phyloP scores from a whole-genome alignment of 2,888 invertebrate genomes.

The Sesamia inferens region DNA sequence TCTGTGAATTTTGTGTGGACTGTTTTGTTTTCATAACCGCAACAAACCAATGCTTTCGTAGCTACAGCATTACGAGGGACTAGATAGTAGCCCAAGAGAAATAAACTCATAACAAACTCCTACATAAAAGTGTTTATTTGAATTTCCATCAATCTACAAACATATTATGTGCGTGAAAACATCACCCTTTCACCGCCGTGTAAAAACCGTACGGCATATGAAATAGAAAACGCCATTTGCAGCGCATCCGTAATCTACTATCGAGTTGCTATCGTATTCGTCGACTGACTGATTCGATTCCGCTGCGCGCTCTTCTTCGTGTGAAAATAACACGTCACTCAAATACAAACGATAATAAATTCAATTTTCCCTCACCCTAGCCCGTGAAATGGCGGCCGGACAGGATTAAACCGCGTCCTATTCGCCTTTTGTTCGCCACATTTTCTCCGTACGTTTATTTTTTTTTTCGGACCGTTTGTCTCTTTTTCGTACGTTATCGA shows the following conservation, averaged over 20 bases:
- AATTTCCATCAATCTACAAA: constrained; percentile 43
- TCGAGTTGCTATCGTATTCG: constrained; percentile 75
- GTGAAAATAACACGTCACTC: constrained; percentile 90
- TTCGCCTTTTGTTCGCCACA: constrained; percentile 87
- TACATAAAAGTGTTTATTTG: constrained; percentile 37
- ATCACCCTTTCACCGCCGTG: constrained; percentile 51
- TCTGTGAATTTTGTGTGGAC: background rate
- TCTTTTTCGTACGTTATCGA: constrained; percentile 67
- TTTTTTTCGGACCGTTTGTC: constrained; percentile 70
- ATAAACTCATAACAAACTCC: constrained; percentile 21
- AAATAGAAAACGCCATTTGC: constrained; percentile 82
- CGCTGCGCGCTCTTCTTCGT: constrained; percentile 80
- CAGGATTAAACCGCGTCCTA: constrained; percentile 87
- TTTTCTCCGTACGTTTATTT: constrained; percentile 76
- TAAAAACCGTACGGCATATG: constrained; percentile 64
- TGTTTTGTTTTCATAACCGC: background rate
- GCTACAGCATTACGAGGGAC: background rate
- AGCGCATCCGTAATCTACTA: constrained; percentile 73
- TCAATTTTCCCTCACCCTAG: constrained; percentile 86
- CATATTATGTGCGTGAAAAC: constrained; percentile 26
- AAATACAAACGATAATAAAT: constrained; percentile 89
- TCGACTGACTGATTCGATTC: constrained; percentile 86
- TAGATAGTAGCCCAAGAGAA: background rate
- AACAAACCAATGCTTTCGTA: background rate
- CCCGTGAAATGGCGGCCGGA: constrained; percentile 85